Conservation (phyloP, 2,113 vertebrate genomes). For the Cacatua alba region DNA sequence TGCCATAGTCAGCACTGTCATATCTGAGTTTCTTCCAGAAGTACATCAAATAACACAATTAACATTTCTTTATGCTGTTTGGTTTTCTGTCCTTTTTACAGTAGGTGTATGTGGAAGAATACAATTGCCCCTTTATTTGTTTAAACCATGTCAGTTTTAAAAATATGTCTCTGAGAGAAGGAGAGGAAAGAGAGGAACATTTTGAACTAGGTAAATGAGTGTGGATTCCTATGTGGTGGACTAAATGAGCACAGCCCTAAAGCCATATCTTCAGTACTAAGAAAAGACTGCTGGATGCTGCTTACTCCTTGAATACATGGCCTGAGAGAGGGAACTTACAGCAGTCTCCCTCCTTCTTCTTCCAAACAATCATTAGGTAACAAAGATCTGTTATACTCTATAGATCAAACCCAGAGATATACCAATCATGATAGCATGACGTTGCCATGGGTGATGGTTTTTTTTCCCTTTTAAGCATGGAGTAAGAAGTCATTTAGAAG, state of each 20-base stretch:
- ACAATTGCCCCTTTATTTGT: background rate
- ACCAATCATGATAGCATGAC: rapidly evolving
- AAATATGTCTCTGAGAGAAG: background rate
- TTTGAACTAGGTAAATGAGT: background rate
- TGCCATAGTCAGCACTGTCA: background rate
- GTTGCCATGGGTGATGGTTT: background rate
- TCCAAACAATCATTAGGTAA: background rate
- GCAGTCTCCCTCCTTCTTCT: background rate
- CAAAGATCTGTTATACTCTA: background rate
- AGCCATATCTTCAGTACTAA: background rate
- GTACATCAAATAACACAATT: background rate
- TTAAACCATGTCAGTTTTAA: background rate
- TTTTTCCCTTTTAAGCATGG: background rate
- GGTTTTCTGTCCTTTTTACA: background rate
- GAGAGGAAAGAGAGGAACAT: background rate
- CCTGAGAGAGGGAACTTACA: background rate
- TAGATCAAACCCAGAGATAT: background rate
- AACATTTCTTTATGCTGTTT: background rate
- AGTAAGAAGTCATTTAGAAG: background rate
- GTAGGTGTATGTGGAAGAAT: background rate
- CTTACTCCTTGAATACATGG: background rate
- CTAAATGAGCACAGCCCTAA: background rate
- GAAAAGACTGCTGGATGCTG: background rate
- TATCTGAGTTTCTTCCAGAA: background rate
- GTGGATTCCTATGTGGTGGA: background rate